Base-by-base conservation (phyloP, 2,888 invertebrate species). In the Sipha maydis region DNA sequence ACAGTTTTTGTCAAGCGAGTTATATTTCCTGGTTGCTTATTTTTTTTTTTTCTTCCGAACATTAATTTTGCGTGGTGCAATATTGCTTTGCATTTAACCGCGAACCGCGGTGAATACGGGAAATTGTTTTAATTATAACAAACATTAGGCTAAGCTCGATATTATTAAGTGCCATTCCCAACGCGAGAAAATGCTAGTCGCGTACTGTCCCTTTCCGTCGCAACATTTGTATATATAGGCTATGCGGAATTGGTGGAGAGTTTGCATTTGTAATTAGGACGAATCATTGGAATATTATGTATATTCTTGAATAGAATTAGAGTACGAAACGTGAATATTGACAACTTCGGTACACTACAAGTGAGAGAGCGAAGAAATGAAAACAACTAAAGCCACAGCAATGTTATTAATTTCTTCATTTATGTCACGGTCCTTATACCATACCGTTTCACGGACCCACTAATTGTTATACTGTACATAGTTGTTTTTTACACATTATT, bases 101-200 rank as follows among this genome's bases (percentile, higher is more conserved):
- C 34, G 31, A 34, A 77, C 76, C 25, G 61, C 54, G 54, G 73
- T 61, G 56, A 75, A 71, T 34, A 38, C 69, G 77, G 69, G 41
- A 79, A 79, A 86, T 80, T 80, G 61, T 86, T 86, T 86, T 80
- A 86, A 86, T 86, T 86, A 86, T 86, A 86, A 86, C 86, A 61
- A 80, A 71, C 85, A 79, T 85, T 79, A 56, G 71, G 71, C 67
- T 54, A 54, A 86, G 56, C 86, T 73, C 73, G 80, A 86, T 73
- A 80, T 86, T 86, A 86, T 86, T 86, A 86, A 86, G 79, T 73
- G 80, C 21, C 73, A 56, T 73, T 75, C 56, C 28, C 71, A 28
- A 48, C 19, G 69, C 85, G 78, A 85, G 85, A 78, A 85, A 85
- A 85, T 88, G 38, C 80, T 67, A 67, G 88, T 79, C 86, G 73